phyloP scores from a whole-genome alignment of 2,888 invertebrate genomes.

The Lymantria monacha region DNA sequence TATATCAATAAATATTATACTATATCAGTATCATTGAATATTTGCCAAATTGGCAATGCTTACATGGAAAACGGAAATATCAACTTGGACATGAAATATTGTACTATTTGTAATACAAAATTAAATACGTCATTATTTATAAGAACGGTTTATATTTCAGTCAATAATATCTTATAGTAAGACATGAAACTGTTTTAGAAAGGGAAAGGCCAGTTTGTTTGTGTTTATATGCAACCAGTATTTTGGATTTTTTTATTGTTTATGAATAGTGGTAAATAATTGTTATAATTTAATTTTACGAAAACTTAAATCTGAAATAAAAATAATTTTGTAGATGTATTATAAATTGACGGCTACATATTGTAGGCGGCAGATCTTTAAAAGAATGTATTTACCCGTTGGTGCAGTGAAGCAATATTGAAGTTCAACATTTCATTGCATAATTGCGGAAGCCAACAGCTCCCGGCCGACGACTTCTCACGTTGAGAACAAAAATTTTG shows the following conservation, averaged over 20 bases:
- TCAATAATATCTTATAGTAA: too few species aligned
- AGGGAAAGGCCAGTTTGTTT: too few species aligned
- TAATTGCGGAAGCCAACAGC: slow-evolving; percentile 57
- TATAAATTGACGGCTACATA: neutral
- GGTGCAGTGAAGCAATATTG: slow-evolving; percentile 46
- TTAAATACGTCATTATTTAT: too few species aligned
- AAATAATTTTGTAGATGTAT: too few species aligned
- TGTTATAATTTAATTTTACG: too few species aligned
- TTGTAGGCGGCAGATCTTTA: slow-evolving; percentile 9
- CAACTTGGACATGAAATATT: slow-evolving; percentile 34
- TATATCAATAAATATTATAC: slow-evolving; percentile 29
- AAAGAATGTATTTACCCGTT: slow-evolving; percentile 30
- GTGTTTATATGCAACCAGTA: too few species aligned
- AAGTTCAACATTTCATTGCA: slow-evolving; percentile 65
- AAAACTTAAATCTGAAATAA: too few species aligned
- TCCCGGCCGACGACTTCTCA: slow-evolving; percentile 52
- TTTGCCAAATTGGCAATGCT: slow-evolving; percentile 64
- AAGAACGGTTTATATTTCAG: too few species aligned
- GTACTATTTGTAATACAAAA: slow-evolving; percentile 9
- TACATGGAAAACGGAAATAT: slow-evolving; percentile 50
- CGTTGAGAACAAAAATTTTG: slow-evolving; percentile 56
- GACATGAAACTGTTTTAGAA: too few species aligned
- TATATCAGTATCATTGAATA: slow-evolving; percentile 44
- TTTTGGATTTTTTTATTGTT: too few species aligned
- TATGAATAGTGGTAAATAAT: too few species aligned